Evolutionary conservation across 2,888 invertebrate genomes (phyloP), one percentile per base, ranked within the genome.

Genomic region (Hydrotaea cyrtoneurina): DNA sequence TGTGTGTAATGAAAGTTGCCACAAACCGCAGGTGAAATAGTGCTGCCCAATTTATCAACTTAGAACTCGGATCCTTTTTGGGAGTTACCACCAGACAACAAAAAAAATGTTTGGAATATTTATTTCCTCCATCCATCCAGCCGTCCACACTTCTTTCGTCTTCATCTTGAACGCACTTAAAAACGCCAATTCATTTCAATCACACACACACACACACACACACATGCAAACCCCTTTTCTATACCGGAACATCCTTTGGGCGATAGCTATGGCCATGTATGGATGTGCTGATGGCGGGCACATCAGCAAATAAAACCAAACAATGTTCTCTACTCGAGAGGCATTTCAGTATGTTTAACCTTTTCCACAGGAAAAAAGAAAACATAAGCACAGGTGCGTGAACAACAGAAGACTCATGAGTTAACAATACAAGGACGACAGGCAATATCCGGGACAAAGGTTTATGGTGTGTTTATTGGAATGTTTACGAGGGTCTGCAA

Each of bases 31-130:
- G 69, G 46, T 69, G 69, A 69, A 69, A 43, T 69, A 11, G 15
- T 11, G 69, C 23, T 21, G 46, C 23, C 43, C 43, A 69, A 57
- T 66, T 57, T 17, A 55, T 36, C 26, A 77, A 69, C 55, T 26
- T 69, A 57, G 43, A 77, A 57, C 19, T 17, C n/a, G 21, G 21
- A 69, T 57, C 77, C 66, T 77, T 77, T 46, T 19, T 17, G 43
- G 69, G 8, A 21, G 13, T 23, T 46, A 31, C 62, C 62, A 62
- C 31, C 31, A 31, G n/a, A n/a, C n/a, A n/a, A n/a, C n/a, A n/a
- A n/a, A n/a, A 59, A 59, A 26, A 62, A 62, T 62, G 62, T 8
- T 62, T 3, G 69, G 7, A 69, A 69, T 43, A 69, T 23, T 23
- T 39, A 43, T 15, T 21, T 7, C 43, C 66, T 43, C 19, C 62